These are phyloP conservation scores for Metridium senile DNA, from an alignment of 92 coral and sea anemone genomes.

Conservation along the genomic window DNA sequence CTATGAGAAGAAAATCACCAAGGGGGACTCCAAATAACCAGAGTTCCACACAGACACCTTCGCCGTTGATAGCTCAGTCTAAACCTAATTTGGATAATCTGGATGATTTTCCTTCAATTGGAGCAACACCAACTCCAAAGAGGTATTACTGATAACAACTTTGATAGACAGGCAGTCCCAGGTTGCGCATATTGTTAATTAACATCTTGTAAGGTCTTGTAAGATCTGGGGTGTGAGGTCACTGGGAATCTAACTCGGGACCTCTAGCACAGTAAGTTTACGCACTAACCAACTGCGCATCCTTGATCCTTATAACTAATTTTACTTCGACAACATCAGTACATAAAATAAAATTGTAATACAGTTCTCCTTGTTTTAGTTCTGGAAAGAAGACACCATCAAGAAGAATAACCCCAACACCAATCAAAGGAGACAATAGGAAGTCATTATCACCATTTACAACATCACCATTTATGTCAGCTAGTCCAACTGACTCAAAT, in stretches of 20 bases:
- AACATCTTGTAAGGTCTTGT: too few species aligned
- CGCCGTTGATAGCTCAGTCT: conserved; percentile 51
- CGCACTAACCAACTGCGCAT: too few species aligned
- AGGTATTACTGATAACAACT: conserved; percentile 8
- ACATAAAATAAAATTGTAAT: neutral
- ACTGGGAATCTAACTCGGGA: too few species aligned
- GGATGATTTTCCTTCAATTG: conserved; percentile 91
- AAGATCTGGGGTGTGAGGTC: too few species aligned
- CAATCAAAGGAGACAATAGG: conserved; percentile 47
- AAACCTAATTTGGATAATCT: conserved; percentile 72
- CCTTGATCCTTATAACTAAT: too few species aligned
- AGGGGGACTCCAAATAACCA: conserved; percentile 48
- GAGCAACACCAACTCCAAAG: conserved; percentile 40
- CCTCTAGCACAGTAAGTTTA: too few species aligned
- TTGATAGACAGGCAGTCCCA: neutral
- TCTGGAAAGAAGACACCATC: conserved; percentile 74
- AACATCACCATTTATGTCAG: conserved; percentile 37
- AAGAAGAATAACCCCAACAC: conserved; percentile 93
- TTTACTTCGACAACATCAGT: too few species aligned
- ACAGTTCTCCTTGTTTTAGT: conserved; percentile 1
- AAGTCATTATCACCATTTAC: conserved; percentile 54
- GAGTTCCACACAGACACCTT: conserved; percentile 37
- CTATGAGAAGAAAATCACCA: conserved; percentile 62
- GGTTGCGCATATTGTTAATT: too few species aligned
- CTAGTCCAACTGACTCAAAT: conserved; percentile 35